Conservation (phyloP, 2,888 invertebrate genomes). For the Ochropleura plecta region DNA sequence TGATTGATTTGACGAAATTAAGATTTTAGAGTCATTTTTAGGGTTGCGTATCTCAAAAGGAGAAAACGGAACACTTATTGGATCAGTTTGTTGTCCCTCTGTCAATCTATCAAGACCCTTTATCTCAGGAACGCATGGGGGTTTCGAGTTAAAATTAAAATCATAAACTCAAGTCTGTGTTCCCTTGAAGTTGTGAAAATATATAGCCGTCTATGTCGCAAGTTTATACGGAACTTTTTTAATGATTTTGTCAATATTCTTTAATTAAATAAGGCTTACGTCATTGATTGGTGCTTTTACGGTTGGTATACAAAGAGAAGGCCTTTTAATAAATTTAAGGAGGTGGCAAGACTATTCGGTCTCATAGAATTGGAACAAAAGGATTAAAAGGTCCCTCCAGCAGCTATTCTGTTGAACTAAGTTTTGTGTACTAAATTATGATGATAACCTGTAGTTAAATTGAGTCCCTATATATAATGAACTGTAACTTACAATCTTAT, state of each 20-base stretch:
- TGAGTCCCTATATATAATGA: too few species aligned
- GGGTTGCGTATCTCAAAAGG: too few species aligned
- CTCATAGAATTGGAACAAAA: neutral
- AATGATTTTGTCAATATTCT: conserved; percentile 52
- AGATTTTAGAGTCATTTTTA: conserved; percentile 27
- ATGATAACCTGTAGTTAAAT: neutral
- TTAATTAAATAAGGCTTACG: neutral
- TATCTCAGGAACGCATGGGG: too few species aligned
- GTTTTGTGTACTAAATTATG: neutral
- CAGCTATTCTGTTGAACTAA: neutral
- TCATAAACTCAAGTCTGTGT: too few species aligned
- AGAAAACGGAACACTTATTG: too few species aligned
- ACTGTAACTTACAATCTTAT: neutral
- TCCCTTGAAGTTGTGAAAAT: too few species aligned
- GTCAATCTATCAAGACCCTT: too few species aligned
- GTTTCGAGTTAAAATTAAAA: too few species aligned
- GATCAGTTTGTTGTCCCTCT: too few species aligned
- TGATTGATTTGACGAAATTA: conserved; percentile 66
- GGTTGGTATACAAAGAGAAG: neutral
- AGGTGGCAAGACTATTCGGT: neutral
- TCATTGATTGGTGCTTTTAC: neutral
- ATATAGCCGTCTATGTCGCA: too few species aligned
- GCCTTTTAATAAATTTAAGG: neutral
- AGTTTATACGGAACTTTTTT: neutral
- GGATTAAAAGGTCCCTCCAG: neutral